Evolutionary conservation across 2,888 invertebrate genomes (phyloP).

Genomic region (Lapara coniferarum): DNA sequence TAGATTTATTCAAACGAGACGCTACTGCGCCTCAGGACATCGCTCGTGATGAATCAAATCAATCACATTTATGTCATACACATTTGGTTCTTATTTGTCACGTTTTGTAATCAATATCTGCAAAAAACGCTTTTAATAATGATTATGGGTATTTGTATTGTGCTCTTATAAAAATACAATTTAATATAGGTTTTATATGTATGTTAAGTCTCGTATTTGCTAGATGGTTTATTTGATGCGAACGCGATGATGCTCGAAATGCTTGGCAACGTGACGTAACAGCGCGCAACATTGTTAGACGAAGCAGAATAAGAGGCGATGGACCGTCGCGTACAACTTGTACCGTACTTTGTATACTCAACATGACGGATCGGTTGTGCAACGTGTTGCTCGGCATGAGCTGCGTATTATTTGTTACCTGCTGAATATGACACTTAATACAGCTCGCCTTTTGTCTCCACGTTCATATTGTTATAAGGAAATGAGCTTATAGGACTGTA

Average conservation of each 20-base stretch:
- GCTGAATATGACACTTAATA: background rate
- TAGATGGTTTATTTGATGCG: too few relatives aligned
- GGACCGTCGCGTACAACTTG: too few relatives aligned
- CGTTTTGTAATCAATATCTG: background rate
- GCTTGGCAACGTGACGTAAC: too few relatives aligned
- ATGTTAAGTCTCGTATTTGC: too few relatives aligned
- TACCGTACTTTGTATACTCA: too few relatives aligned
- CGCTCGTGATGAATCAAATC: background rate
- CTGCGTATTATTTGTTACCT: too few relatives aligned
- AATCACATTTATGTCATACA: slow-evolving; percentile 7
- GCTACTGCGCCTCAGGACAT: slow-evolving; percentile 1
- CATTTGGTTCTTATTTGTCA: background rate
- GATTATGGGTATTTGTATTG: background rate
- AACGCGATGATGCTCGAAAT: too few relatives aligned
- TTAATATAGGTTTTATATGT: background rate
- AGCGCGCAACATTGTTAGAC: too few relatives aligned
- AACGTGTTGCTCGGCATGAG: too few relatives aligned
- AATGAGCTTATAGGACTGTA: slow-evolving; percentile 13
- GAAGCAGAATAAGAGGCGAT: too few relatives aligned
- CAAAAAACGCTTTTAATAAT: background rate
- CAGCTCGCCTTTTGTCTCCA: background rate
- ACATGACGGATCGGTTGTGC: too few relatives aligned
- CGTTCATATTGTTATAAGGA: slow-evolving; percentile 8
- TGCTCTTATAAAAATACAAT: background rate
- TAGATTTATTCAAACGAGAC: background rate